Percentiles rank a stretch among this genome's conserved stretches.
phyloP scores from a whole-genome alignment of 37 sponge, comb jelly and placozoan genomes.

The Aphrocallistes beatrix region DNA sequence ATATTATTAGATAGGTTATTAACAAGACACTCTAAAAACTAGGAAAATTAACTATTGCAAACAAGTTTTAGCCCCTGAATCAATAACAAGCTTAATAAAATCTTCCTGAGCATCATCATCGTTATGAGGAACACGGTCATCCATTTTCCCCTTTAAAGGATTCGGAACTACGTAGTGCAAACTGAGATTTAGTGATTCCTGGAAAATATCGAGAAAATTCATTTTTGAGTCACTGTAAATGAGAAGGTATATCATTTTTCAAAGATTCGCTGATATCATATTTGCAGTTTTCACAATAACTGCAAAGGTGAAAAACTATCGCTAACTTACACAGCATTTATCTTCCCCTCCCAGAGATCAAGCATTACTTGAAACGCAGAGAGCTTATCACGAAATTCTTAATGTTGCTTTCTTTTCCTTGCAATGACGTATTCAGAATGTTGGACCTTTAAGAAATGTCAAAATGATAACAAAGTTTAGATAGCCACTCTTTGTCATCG shows the following conservation, averaged over 20 bases:
- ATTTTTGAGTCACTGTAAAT: no score
- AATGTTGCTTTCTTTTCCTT: not conserved
- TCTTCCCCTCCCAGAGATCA: not conserved
- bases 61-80: no score
- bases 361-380: not conserved
- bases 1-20: no score
- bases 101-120: not conserved
- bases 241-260: no score
- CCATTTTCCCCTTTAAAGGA: not conserved
- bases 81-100: not conserved
- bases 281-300: not conserved
- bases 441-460: no score
- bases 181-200: not conserved
- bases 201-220: not conserved
- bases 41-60: no score
- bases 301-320: not conserved
- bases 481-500: not conserved
- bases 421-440: not conserved
- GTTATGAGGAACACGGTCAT: not conserved
- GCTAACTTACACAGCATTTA: not conserved
- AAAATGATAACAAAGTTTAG: not conserved
- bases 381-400: not conserved
- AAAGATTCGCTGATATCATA: not conserved
- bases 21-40: no score
- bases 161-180: not conserved